Evolutionary conservation across 2,797 vertebrate species (phyloP).

Genomic region (Leptoclinus maculatus): DNA sequence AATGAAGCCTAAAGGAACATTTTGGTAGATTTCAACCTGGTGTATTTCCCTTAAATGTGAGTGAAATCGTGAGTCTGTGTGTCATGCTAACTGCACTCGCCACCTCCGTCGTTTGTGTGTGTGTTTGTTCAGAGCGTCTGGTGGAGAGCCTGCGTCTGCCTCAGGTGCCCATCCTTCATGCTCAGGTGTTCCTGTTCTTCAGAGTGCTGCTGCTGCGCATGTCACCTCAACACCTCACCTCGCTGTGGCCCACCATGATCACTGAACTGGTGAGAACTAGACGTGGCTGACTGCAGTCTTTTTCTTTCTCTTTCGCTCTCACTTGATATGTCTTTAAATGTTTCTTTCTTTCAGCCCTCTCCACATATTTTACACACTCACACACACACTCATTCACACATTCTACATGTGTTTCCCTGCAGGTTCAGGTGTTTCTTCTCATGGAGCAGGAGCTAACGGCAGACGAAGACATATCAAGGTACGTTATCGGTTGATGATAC

Average conservation of each 20-base stretch:
- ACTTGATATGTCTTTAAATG: background rate
- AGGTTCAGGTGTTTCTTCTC: constrained; percentile 98
- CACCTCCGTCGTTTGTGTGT: constrained; percentile 14
- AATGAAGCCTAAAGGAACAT: too few species aligned
- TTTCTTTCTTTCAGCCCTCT: background rate
- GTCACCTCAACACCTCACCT: constrained; percentile 98
- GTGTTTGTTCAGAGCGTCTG: constrained; percentile 91
- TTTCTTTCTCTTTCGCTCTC: background rate
- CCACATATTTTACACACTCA: background rate
- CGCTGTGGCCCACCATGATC: constrained; percentile 99
- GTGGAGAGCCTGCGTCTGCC: constrained; percentile 98
- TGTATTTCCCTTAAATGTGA: background rate
- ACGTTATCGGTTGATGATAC: constrained; percentile 51
- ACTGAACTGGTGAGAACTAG: constrained; percentile 92
- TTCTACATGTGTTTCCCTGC: constrained; percentile 9
- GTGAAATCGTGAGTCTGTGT: background rate
- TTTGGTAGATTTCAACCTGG: background rate
- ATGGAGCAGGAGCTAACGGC: constrained; percentile 99
- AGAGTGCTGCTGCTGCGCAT: constrained; percentile 97
- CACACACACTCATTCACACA: background rate
- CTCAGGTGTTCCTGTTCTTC: constrained; percentile 99
- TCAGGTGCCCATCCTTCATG: constrained; percentile 98
- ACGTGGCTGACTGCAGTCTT: background rate
- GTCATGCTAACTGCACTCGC: background rate
- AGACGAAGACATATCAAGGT: constrained; percentile 98